Evolutionary conservation across 1,140 invertebrate genomes (phyloP), one percentile per base, ranked within the genome.

Genomic region (Anthonomus grandis): DNA sequence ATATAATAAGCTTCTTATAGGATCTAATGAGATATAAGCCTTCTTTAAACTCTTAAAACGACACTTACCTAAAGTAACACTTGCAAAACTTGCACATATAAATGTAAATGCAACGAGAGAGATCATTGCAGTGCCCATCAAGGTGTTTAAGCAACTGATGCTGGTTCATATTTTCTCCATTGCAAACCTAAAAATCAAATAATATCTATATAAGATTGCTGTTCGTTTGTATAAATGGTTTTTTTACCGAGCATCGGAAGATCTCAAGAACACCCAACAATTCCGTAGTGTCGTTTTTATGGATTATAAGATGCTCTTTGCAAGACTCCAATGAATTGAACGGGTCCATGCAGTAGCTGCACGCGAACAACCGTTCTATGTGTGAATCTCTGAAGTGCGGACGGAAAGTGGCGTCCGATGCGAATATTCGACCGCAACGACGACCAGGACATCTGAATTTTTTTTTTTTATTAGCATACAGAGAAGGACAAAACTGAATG

Each of bases 361-460:
- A 71, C 37, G 49, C 59, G 59, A 57, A 70, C 41, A 64, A 36
- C 38, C 60, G 63, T 18, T 75, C 74, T 15, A 78, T 62, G 57
- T 81, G 79, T 18, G 48, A 48, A 50, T 62, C 71, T 17, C n/a
- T 46, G 62, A 79, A 73, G 66, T 80, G 79, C 0, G 70, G 48
- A 21, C 63, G 67, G 51, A 66, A 75, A 22, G 76, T 74, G 49
- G 64, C 72, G n/a, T 70, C 68, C 62, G 77, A 71, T 37, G 67
- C 65, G 46, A 71, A 71, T 12, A 77, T 66, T 56, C 73, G 62
- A 4, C 63, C 57, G 65, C 78, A 80, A 17, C 70, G 63, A 24
- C 63, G 55, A 13, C 70, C 59, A 6, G 69, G 66, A 62, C 79
- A 81, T 50, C 70, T 70, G 25, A n/a, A 41, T n/a, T 2, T 41